Evolutionary conservation across 2,888 invertebrate species (phyloP).

Genomic region (Xestia ashworthii): DNA sequence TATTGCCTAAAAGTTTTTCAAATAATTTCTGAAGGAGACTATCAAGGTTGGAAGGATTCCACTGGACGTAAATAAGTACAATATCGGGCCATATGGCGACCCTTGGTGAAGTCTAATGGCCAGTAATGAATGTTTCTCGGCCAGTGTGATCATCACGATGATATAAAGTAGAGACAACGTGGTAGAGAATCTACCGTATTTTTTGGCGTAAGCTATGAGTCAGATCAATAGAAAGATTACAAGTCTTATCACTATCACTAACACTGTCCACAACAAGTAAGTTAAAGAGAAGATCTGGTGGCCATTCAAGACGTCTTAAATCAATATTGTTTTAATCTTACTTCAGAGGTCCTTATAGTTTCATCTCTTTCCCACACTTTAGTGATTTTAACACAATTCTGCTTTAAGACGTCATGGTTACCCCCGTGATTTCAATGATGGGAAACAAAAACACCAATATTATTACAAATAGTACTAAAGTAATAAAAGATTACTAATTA

Average conservation of each 20-base stretch:
- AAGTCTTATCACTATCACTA: background rate
- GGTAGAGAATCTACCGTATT: background rate
- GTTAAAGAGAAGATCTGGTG: background rate
- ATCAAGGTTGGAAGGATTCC: background rate
- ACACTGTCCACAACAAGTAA: background rate
- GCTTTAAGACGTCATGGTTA: background rate
- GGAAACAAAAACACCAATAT: slow-evolving; percentile 6
- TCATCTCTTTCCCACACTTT: background rate
- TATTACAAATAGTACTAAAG: background rate
- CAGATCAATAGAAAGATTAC: background rate
- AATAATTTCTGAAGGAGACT: background rate
- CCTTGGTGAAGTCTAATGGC: background rate
- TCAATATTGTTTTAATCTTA: background rate
- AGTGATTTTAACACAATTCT: background rate
- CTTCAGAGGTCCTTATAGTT: background rate
- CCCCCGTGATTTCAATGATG: background rate
- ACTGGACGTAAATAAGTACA: background rate
- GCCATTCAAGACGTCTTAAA: background rate
- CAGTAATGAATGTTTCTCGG: background rate
- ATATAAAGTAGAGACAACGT: background rate
- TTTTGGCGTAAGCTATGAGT: background rate
- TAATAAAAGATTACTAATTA: background rate
- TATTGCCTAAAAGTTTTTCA: background rate
- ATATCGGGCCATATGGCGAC: background rate
- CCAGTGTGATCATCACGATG: background rate